Evolutionary conservation across 1,140 invertebrate genomes (phyloP).

Genomic region (Platyura marginata): DNA sequence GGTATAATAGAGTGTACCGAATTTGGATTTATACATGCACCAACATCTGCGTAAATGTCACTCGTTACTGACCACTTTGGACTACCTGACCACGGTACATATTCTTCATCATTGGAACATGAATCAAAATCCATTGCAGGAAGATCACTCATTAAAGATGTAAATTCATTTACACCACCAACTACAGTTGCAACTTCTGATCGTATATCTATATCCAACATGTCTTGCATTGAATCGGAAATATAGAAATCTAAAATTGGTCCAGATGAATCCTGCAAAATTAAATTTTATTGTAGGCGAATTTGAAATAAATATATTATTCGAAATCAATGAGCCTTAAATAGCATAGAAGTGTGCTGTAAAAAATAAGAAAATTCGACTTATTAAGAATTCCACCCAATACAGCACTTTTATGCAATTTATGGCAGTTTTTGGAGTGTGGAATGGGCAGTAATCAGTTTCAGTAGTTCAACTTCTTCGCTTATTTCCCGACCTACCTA

Average conservation of each 20-base stretch:
- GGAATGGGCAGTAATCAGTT: too few species aligned
- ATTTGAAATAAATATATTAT: neutral
- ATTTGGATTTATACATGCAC: slow-evolving; percentile 60
- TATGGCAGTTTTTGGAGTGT: neutral
- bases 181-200: slow-evolving; percentile 59
- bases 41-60: slow-evolving; percentile 51
- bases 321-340: neutral
- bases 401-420: neutral
- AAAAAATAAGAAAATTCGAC: neutral
- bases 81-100: slow-evolving; percentile 30
- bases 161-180: slow-evolving; percentile 40
- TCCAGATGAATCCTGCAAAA: slow-evolving; percentile 27
- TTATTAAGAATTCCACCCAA: neutral
- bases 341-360: neutral
- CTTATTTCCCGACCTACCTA: too few species aligned
- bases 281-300: slow-evolving; percentile 1
- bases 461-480: too few species aligned
- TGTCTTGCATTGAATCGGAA: slow-evolving; percentile 48
- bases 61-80: slow-evolving; percentile 42
- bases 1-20: slow-evolving; percentile 39
- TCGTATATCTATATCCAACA: slow-evolving; percentile 68
- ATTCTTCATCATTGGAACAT: slow-evolving; percentile 32
- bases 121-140: slow-evolving; percentile 46
- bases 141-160: slow-evolving; percentile 32
- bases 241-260: slow-evolving; percentile 37